phyloP scores from a whole-genome alignment of 53 echinoderm and acorn worm genomes.

The Actinopyga echinites region DNA sequence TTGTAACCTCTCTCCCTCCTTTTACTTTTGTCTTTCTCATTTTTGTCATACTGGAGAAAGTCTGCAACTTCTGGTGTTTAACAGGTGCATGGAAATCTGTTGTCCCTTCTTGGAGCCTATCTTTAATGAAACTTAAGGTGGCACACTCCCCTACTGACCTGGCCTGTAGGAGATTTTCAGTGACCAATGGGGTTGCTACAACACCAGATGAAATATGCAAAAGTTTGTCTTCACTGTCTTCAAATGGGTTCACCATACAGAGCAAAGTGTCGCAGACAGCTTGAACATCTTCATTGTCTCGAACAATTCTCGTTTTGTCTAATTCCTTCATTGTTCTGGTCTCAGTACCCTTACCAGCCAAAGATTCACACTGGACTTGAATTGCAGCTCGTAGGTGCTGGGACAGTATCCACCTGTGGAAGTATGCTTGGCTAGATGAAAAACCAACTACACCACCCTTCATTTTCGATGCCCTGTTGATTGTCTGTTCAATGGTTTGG shows the following conservation, averaged over 20 bases:
- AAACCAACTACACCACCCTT: constrained; percentile 67
- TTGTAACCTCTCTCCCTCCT: constrained; percentile 21
- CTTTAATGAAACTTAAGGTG: constrained; percentile 12
- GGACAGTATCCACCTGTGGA: constrained; percentile 61
- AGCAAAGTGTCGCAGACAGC: constrained; percentile 46
- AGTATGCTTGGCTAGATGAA: constrained; percentile 59
- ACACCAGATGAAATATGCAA: constrained; percentile 57
- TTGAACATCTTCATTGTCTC: constrained; percentile 41
- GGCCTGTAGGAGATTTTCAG: constrained; percentile 14
- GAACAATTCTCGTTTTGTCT: constrained; percentile 1
- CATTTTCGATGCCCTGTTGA: constrained; percentile 59
- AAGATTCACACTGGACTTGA: constrained; percentile 52
- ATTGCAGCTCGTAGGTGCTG: constrained; percentile 57
- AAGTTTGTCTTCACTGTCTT: constrained; percentile 31
- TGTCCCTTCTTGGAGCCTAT: constrained; percentile 48
- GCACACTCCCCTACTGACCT: constrained; percentile 36
- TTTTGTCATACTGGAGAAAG: constrained; percentile 7
- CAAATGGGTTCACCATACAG: constrained; percentile 66
- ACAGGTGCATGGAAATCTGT: constrained; percentile 38
- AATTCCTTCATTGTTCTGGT: constrained; percentile 44
- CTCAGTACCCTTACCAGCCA: constrained; percentile 53
- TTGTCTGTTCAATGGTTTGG: constrained; percentile 63
- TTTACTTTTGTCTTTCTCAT: constrained; percentile 15
- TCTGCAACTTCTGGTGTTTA: constrained; percentile 41
- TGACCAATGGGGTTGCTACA: constrained; percentile 33